Evolutionary conservation across 2,888 invertebrate species (phyloP).

Genomic region (Macaria notata): DNA sequence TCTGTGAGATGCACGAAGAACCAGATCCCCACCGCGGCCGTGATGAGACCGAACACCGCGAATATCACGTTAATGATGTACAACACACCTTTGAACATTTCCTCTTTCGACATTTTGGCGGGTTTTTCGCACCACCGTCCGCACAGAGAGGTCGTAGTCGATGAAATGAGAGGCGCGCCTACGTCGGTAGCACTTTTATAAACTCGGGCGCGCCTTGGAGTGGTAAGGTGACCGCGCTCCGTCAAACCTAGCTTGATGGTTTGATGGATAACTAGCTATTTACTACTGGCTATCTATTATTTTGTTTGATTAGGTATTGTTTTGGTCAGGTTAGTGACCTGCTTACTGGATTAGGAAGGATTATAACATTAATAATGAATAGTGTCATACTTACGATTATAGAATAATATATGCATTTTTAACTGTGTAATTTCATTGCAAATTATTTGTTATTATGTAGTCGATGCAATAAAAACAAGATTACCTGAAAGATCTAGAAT

Average conservation of each 20-base stretch:
- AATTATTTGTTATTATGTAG: too few species aligned
- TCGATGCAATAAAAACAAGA: too few species aligned
- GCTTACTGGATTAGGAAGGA: not conserved
- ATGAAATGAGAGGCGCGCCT: constrained; percentile 65
- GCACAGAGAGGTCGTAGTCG: constrained; percentile 53
- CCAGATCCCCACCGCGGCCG: constrained; percentile 74
- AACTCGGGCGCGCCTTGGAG: constrained; percentile 54
- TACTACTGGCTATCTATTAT: constrained; percentile 8
- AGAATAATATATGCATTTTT: too few species aligned
- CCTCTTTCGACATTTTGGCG: constrained; percentile 65
- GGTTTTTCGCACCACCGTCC: constrained; percentile 42
- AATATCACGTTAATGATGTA: constrained; percentile 71
- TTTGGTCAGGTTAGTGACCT: constrained; percentile 14
- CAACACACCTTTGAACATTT: constrained; percentile 65
- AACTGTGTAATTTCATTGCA: too few species aligned
- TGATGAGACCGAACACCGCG: constrained; percentile 70
- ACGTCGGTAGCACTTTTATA: constrained; percentile 66
- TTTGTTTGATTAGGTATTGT: constrained; percentile 15
- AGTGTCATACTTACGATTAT: not conserved
- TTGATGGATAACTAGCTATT: constrained; percentile 26
- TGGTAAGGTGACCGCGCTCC: constrained; percentile 25
- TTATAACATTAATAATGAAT: not conserved
- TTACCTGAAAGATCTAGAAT: too few species aligned
- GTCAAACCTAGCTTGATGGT: constrained; percentile 30
- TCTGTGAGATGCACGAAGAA: constrained; percentile 75